Conservation (phyloP, 2,113 vertebrate genomes). For the Phylloscopus whistleri region DNA sequence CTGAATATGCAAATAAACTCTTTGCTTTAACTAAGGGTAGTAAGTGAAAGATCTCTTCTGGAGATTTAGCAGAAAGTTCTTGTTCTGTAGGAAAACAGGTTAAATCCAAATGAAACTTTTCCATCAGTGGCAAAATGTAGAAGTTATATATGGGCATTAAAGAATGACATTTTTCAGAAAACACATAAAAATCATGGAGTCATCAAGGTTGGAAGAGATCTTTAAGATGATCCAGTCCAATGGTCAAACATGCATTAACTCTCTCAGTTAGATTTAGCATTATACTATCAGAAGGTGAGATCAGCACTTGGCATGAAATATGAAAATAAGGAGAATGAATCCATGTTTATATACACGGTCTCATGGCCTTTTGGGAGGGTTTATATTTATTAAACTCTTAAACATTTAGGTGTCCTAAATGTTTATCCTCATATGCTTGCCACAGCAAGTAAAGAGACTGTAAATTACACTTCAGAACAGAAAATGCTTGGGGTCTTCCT, state of each 20-base stretch:
- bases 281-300: neutral
- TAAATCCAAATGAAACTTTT: neutral
- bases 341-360: neutral
- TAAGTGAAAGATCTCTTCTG: neutral
- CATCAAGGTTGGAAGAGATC: neutral
- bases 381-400: neutral
- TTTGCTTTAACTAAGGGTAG: neutral
- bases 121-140: neutral
- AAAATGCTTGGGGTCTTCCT: neutral
- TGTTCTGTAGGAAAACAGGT: neutral
- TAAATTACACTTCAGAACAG: neutral
- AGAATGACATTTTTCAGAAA: neutral
- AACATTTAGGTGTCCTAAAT: neutral
- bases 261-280: neutral
- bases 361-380: neutral
- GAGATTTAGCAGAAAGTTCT: neutral
- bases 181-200: neutral
- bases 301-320: neutral
- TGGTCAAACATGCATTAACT: neutral
- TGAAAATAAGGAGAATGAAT: neutral
- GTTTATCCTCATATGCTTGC: neutral
- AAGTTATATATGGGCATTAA: neutral
- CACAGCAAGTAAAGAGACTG: neutral
- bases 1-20: neutral
- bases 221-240: neutral